These are phyloP conservation scores for Megaceryle alcyon DNA, from an alignment of 2,797 vertebrate species.

Conservation along the genomic window DNA sequence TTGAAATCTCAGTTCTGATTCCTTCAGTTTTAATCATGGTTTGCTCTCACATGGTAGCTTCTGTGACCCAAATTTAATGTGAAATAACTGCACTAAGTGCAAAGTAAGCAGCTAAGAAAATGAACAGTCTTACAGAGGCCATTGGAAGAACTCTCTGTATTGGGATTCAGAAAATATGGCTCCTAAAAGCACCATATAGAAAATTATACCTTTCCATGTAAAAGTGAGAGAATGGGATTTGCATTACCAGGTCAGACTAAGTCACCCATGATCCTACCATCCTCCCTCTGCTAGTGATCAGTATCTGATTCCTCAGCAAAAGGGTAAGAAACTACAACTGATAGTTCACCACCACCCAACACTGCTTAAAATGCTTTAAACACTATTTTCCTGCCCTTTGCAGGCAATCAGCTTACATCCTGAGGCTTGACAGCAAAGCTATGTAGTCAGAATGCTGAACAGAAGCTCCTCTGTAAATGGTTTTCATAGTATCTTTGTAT, in stretches of 20 bases:
- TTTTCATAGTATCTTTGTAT: not conserved
- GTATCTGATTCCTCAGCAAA: not conserved
- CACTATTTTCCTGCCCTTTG: slow-evolving; percentile 22
- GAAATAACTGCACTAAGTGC: not conserved
- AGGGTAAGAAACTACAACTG: not conserved
- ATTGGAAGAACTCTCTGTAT: not conserved
- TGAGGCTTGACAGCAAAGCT: slow-evolving; percentile 12
- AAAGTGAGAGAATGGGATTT: not conserved
- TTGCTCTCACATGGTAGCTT: not conserved
- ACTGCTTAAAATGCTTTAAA: not conserved
- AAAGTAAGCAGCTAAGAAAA: not conserved
- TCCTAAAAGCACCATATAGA: not conserved
- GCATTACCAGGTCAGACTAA: not conserved
- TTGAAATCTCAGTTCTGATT: not conserved
- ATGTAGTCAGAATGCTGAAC: slow-evolving; percentile 20
- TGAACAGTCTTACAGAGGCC: not conserved
- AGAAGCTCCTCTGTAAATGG: not conserved
- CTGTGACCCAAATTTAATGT: not conserved
- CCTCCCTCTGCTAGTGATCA: not conserved
- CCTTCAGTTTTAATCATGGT: not conserved
- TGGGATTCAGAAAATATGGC: not conserved
- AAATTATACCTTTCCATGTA: not conserved
- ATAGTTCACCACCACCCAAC: not conserved
- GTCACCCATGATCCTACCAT: not conserved
- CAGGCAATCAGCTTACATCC: slow-evolving; percentile 1